Evolutionary conservation across 1,140 invertebrate species (phyloP).

Genomic region (Drosophila repletoides): DNA sequence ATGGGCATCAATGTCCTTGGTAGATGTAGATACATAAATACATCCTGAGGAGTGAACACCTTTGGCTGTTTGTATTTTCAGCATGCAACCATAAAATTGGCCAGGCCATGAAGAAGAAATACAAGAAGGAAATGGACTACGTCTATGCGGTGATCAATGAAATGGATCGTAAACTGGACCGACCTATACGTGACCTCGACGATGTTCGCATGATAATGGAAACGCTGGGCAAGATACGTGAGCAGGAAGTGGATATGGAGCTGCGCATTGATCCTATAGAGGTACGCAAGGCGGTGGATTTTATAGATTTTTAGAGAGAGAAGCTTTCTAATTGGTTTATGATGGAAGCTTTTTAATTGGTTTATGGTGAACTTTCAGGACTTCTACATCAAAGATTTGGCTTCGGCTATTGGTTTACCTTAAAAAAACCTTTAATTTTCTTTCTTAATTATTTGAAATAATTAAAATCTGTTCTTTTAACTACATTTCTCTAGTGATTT

Average conservation of each 20-base stretch:
- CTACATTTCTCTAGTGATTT: too few relatives aligned
- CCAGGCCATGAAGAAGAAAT: constrained; percentile 95
- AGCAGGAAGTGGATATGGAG: constrained; percentile 98
- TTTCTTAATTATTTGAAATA: too few relatives aligned
- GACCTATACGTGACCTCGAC: constrained; percentile 94
- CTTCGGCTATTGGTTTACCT: too few relatives aligned
- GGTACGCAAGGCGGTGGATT: too few relatives aligned
- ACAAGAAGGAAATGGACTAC: constrained; percentile 96
- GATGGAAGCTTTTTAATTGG: not conserved
- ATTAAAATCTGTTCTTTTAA: too few relatives aligned
- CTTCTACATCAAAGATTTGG: too few relatives aligned
- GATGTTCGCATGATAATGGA: constrained; percentile 97
- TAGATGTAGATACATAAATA: constrained; percentile 26
- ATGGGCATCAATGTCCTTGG: constrained; percentile 54
- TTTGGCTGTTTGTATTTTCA: constrained; percentile 70
- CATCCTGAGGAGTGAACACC: constrained; percentile 41
- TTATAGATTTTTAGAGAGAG: too few relatives aligned
- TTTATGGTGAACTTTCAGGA: not conserved
- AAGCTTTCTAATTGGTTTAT: not conserved
- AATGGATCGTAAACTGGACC: constrained; percentile 92
- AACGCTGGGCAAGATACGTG: constrained; percentile 94
- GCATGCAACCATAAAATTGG: constrained; percentile 91
- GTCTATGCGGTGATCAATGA: constrained; percentile 96
- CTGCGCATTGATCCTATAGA: constrained; percentile 96
- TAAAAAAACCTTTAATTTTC: too few relatives aligned